Evolutionary conservation across 2,888 invertebrate genomes (phyloP), one percentile per base, ranked within the genome.

Genomic region (Thumatha senex): DNA sequence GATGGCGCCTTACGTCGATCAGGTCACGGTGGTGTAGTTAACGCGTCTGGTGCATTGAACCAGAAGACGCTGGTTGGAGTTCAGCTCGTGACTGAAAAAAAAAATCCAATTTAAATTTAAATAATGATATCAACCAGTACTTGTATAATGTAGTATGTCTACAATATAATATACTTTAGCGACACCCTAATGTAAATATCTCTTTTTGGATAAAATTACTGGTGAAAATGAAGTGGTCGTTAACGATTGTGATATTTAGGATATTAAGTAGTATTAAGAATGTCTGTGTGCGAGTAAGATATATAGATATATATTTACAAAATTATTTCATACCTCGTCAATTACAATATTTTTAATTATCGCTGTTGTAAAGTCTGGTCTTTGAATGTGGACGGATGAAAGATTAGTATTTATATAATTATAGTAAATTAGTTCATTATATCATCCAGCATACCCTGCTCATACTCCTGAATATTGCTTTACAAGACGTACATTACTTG

Each of bases 361-460:
- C 18, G 5, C 18, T 24, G 18, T 24, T 24, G 18, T 39, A 18
- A 39, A 11, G 11, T 40, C 39, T 44, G 42, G 54, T 46, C n/a
- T 48, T 53, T 55, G 63, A 51, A 48, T 54, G 67, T 41, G 54
- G 67, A 59, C 46, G 69, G 45, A 62, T 63, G 62, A 54, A 51
- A 49, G 58, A 15, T 58, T 54, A 59, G 48, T 61, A 69, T 70
- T 53, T 72, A 72, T 76, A 24, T 24, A 24, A 4, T 31, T 70
- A 53, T 74, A 71, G n/a, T 76, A 56, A 70, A 66, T 70, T 62
- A 53, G 55, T 51, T 50, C 53, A 46, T 24, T 68, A 66, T 59
- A 56, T 51, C 53, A 56, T 65, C 47, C 54, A 59, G 40, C 44
- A 53, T 56, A 45, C 52, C 47, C 44, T 49, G 57, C 50, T 61